Evolutionary conservation across 1,140 invertebrate species (phyloP).

Genomic region (Carposina sasakii): DNA sequence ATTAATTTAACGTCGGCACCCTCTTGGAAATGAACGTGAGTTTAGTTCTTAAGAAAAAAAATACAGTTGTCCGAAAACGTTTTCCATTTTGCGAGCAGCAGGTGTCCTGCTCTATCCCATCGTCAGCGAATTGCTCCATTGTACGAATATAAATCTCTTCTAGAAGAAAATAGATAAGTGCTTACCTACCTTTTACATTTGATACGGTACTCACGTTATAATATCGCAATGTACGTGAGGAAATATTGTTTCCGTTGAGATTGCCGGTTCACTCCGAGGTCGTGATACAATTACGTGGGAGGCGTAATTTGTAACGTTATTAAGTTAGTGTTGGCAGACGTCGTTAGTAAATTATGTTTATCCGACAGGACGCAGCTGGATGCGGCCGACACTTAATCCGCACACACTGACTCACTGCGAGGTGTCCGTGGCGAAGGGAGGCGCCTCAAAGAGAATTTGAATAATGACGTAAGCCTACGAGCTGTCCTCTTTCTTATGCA

Average conservation of each 20-base stretch:
- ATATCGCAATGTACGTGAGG: too few species aligned
- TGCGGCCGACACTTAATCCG: constrained; percentile 46
- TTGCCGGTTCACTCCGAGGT: too few species aligned
- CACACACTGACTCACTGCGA: constrained; percentile 28
- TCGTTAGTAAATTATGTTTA: constrained; percentile 59
- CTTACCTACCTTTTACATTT: constrained; percentile 48
- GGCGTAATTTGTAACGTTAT: constrained; percentile 38
- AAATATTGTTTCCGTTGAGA: too few species aligned
- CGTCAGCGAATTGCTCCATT: constrained; percentile 59
- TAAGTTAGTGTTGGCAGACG: constrained; percentile 46
- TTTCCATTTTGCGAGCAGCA: constrained; percentile 59
- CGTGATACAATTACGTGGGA: constrained; percentile 21
- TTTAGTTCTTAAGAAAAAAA: not conserved
- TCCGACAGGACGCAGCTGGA: constrained; percentile 53
- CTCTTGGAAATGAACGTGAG: not conserved
- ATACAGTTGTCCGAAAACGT: constrained; percentile 29
- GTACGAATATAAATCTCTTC: constrained; percentile 53
- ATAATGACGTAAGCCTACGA: constrained; percentile 39
- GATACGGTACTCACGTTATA: too few species aligned
- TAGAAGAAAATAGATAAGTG: constrained; percentile 29
- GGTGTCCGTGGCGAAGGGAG: not conserved
- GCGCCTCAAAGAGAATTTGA: constrained; percentile 46
- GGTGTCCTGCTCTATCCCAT: constrained; percentile 55
- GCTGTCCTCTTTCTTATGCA: constrained; percentile 16
- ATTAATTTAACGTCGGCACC: too few species aligned